phyloP scores from a whole-genome alignment of 2,888 invertebrate genomes.

The Rhogogaster chlorosoma region DNA sequence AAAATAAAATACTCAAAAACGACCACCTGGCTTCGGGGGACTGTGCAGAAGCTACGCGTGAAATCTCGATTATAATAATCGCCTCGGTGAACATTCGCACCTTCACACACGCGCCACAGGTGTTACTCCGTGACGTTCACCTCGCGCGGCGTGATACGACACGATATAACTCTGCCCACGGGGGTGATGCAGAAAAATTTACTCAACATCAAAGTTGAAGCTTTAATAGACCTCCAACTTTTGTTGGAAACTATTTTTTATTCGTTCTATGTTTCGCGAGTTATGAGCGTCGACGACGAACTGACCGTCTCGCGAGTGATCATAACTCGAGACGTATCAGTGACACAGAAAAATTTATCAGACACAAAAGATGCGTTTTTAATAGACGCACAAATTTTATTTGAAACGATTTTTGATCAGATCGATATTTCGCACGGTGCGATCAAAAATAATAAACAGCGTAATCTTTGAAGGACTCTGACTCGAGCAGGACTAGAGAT shows the following conservation, averaged over 20 bases:
- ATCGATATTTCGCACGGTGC: background rate
- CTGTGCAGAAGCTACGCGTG: conserved; percentile 21
- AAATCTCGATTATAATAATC: conserved; percentile 36
- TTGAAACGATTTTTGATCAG: background rate
- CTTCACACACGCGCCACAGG: conserved; percentile 30
- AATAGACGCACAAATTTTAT: background rate
- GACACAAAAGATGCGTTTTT: background rate
- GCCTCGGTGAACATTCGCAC: conserved; percentile 22
- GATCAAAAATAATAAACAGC: background rate
- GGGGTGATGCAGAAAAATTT: background rate
- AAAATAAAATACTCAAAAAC: conserved; percentile 36
- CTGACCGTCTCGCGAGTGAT: background rate
- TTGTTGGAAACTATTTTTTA: background rate
- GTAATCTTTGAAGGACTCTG: background rate
- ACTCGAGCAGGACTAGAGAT: background rate
- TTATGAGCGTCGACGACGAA: background rate
- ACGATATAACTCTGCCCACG: background rate
- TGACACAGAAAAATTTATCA: background rate
- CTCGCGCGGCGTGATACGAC: background rate
- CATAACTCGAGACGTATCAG: background rate
- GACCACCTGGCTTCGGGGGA: background rate
- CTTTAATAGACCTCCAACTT: background rate
- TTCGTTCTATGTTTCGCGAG: background rate
- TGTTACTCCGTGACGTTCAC: background rate
- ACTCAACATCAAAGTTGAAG: background rate